Conservation (phyloP, 2,113 vertebrate genomes). For the Tachycineta bicolor region DNA sequence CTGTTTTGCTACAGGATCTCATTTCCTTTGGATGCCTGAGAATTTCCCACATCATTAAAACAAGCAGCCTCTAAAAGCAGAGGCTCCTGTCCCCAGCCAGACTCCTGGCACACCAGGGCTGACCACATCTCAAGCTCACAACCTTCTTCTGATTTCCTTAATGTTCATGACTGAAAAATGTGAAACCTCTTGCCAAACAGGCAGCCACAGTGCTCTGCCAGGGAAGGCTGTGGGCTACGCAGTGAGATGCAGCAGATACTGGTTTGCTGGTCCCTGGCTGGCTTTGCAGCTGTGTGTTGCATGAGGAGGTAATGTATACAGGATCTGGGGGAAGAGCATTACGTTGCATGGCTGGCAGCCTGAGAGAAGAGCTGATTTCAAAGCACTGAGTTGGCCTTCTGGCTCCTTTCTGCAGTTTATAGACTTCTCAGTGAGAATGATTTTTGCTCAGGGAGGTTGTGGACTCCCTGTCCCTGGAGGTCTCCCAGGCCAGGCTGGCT, state of each 20-base stretch:
- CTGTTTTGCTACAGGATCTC: neutral
- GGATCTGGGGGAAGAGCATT: neutral
- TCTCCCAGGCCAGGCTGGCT: neutral
- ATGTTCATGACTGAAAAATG: neutral
- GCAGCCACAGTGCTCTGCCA: neutral
- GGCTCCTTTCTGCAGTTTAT: neutral
- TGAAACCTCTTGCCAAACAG: neutral
- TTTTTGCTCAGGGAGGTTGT: neutral
- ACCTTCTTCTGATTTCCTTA: neutral
- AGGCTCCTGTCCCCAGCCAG: neutral
- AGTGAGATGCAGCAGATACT: neutral
- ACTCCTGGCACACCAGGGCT: neutral
- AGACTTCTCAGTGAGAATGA: neutral
- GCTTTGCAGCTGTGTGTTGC: neutral
- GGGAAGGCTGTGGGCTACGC: neutral
- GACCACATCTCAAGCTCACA: neutral
- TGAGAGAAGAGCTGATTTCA: neutral
- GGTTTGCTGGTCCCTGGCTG: neutral
- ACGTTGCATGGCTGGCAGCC: neutral
- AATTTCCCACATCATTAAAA: constrained; percentile 45
- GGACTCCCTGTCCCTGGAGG: neutral
- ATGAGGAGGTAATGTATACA: neutral
- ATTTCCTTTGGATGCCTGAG: constrained; percentile 15
- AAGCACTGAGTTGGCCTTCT: neutral
- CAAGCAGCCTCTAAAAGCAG: neutral